phyloP scores from a whole-genome alignment of 2,797 vertebrate species.

The Moxostoma hubbsi region DNA sequence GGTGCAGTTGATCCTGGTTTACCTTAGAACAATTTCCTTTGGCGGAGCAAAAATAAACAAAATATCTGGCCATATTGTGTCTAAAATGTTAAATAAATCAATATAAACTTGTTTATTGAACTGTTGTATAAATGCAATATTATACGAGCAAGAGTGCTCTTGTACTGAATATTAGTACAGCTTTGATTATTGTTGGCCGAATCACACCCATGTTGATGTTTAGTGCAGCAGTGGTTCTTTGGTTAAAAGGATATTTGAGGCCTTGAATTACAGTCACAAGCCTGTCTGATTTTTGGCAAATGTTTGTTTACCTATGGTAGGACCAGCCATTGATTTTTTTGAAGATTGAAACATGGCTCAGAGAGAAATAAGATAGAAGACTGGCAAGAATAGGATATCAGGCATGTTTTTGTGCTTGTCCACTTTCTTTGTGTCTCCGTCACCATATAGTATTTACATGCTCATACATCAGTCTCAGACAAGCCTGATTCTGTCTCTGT shows the following conservation, averaged over 20 bases:
- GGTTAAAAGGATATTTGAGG: not conserved
- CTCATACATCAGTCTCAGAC: slow-evolving; percentile 25
- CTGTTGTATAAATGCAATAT: too few relatives aligned
- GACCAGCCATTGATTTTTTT: slow-evolving; percentile 1
- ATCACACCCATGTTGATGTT: too few relatives aligned
- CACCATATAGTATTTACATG: not conserved
- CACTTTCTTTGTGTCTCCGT: not conserved
- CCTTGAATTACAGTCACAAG: not conserved
- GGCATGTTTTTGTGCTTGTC: slow-evolving; percentile 12
- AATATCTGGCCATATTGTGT: too few relatives aligned
- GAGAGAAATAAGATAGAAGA: slow-evolving; percentile 36
- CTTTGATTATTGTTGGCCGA: too few relatives aligned
- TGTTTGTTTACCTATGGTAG: slow-evolving; percentile 1
- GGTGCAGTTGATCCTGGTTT: too few relatives aligned
- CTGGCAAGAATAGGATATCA: slow-evolving; percentile 48
- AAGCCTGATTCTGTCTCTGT: slow-evolving; percentile 24
- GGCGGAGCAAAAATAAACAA: too few relatives aligned
- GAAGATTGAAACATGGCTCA: slow-evolving; percentile 10
- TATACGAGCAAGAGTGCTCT: too few relatives aligned
- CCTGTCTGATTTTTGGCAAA: not conserved
- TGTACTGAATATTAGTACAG: too few relatives aligned
- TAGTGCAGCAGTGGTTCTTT: too few relatives aligned
- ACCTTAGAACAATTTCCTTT: too few relatives aligned
- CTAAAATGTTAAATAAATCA: too few relatives aligned
- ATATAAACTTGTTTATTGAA: too few relatives aligned